These are phyloP conservation scores for Lasioglossum morio DNA, from an alignment of 2,888 invertebrate species.

Conservation along the genomic window DNA sequence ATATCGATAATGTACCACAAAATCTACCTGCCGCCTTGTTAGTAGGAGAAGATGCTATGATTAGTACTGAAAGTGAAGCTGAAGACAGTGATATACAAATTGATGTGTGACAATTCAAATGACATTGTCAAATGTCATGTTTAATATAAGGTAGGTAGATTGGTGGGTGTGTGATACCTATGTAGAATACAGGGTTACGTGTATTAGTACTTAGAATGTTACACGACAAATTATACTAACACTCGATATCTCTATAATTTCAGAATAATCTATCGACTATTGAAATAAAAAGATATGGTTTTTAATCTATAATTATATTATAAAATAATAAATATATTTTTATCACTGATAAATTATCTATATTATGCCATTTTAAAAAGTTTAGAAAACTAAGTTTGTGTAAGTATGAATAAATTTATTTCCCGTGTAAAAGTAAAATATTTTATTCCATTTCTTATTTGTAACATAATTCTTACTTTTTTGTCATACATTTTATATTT, in stretches of 20 bases:
- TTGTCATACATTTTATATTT: slow-evolving; percentile 8
- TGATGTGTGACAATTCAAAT: slow-evolving; percentile 83
- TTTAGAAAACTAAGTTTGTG: slow-evolving; percentile 44
- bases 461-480: slow-evolving; percentile 5
- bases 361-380: slow-evolving; percentile 42
- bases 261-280: slow-evolving; percentile 43
- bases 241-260: slow-evolving; percentile 21
- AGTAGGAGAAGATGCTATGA: slow-evolving; percentile 84
- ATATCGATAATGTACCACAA: slow-evolving; percentile 83
- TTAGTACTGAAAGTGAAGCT: slow-evolving; percentile 84
- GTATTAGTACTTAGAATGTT: background rate
- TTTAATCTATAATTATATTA: slow-evolving; percentile 45
- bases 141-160: slow-evolving; percentile 39
- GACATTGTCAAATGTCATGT: slow-evolving; percentile 35
- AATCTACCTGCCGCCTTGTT: slow-evolving; percentile 84
- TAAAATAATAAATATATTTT: slow-evolving; percentile 54
- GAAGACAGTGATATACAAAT: slow-evolving; percentile 85
- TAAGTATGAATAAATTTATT: slow-evolving; percentile 54
- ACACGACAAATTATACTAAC: slow-evolving; percentile 17
- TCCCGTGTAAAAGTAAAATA: slow-evolving; percentile 36
- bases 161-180: too few relatives aligned
- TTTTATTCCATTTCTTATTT: slow-evolving; percentile 25
- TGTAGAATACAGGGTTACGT: slow-evolving; percentile 8
- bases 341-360: slow-evolving; percentile 50
- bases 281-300: slow-evolving; percentile 44